A percentile compares a stretch with the other conserved stretches of the same genome.
Conservation (phyloP, 2,797 vertebrate species). For the Oryzias sinensis region DNA sequence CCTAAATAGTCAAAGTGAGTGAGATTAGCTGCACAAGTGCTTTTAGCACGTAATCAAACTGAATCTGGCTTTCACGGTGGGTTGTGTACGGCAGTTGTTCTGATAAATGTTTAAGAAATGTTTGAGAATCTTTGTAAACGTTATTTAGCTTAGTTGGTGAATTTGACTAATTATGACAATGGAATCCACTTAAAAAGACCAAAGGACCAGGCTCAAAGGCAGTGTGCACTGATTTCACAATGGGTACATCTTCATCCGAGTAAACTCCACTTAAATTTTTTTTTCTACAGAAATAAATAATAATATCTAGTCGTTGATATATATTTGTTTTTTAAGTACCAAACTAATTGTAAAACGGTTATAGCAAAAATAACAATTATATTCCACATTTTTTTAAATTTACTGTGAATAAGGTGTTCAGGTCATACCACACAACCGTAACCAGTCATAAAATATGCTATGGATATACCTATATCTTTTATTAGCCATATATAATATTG, state of each 20-base stretch:
- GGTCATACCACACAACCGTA: conserved; percentile 30
- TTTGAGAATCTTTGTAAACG: conserved; percentile 26
- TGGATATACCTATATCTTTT: conserved; percentile 17
- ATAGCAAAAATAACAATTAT: no score
- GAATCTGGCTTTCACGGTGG: conserved; percentile 6
- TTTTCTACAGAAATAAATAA: no score
- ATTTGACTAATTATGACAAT: not conserved
- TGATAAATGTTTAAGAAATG: conserved; percentile 31
- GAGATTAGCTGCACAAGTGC: conserved; percentile 12
- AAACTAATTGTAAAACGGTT: no score
- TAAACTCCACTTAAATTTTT: no score
- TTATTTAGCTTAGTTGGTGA: conserved; percentile 13
- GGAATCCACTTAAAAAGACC: conserved; percentile 6
- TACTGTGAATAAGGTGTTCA: conserved; percentile 8
- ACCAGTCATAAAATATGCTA: not conserved
- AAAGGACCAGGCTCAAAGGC: no score
- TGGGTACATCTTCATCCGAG: no score
- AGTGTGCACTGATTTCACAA: no score
- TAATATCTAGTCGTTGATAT: no score
- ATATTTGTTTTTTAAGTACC: no score
- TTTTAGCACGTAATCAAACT: conserved; percentile 13
- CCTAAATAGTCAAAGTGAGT: not conserved
- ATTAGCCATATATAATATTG: conserved; percentile 5
- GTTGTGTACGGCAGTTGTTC: conserved; percentile 9
- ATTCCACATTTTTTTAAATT: conserved; percentile 18